phyloP scores from a whole-genome alignment of 2,797 vertebrate species.

The Myotis pilosus region DNA sequence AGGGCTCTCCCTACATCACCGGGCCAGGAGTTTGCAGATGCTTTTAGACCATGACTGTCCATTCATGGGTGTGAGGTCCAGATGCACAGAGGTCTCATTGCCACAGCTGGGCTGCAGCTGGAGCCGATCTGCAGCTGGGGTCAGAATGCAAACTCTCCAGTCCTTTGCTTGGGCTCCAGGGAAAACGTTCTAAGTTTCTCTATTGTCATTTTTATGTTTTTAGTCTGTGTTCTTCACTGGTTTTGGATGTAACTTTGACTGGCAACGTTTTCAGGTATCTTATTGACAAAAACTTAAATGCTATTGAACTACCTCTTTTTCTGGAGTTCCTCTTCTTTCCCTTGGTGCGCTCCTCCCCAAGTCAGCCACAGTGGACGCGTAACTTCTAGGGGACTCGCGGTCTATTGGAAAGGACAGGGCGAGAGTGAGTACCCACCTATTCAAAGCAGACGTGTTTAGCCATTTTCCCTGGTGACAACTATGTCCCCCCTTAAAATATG shows the following conservation, averaged over 20 bases:
- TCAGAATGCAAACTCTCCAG: background rate
- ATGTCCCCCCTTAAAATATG: background rate
- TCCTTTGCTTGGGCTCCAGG: background rate
- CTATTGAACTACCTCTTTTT: conserved; percentile 91
- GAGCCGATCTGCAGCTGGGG: background rate
- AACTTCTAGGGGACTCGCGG: conserved; percentile 90
- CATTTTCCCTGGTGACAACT: background rate
- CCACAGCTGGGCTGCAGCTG: background rate
- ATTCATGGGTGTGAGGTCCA: background rate
- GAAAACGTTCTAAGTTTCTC: background rate
- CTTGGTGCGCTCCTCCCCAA: conserved; percentile 87
- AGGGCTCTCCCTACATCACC: background rate
- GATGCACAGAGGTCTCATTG: background rate
- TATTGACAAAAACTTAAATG: background rate
- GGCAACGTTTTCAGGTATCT: background rate
- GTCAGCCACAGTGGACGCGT: conserved; percentile 87
- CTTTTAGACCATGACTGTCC: background rate
- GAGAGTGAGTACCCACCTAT: background rate
- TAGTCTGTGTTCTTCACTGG: background rate
- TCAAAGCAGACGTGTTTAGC: background rate
- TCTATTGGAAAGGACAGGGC: conserved; percentile 84
- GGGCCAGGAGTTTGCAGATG: background rate
- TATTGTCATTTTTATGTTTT: background rate
- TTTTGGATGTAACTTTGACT: background rate
- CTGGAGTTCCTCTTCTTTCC: conserved; percentile 91